Evolutionary conservation across 2,797 vertebrate species (phyloP).

Genomic region (Poliocrania exsul): DNA sequence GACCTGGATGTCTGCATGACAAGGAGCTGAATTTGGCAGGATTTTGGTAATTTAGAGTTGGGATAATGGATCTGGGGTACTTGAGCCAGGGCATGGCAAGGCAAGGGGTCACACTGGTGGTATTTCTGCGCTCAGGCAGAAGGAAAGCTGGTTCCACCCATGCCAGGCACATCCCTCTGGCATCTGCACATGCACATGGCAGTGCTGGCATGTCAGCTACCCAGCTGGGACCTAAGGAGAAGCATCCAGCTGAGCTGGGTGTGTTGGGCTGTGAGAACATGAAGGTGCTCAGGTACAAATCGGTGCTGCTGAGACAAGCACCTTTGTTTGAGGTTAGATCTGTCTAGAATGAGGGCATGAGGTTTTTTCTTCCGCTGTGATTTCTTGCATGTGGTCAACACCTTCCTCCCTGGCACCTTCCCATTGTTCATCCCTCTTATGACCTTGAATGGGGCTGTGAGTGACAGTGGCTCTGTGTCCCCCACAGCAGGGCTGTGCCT

Average conservation of each 20-base stretch:
- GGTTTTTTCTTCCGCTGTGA: not conserved
- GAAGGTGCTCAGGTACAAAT: rapidly evolving
- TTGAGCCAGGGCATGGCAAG: rapidly evolving
- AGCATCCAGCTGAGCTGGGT: not conserved
- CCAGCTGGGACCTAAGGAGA: not conserved
- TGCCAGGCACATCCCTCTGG: not conserved
- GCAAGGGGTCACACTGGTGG: rapidly evolving
- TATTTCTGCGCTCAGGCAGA: not conserved
- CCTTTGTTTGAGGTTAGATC: not conserved
- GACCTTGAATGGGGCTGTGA: rapidly evolving
- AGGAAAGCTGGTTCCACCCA: not conserved
- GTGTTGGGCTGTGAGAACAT: rapidly evolving
- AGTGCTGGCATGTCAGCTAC: rapidly evolving
- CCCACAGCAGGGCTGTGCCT: constrained; percentile 88
- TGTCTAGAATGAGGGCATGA: rapidly evolving
- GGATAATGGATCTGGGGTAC: not conserved
- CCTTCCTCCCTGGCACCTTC: not conserved
- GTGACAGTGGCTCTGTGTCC: not conserved
- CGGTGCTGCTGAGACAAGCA: rapidly evolving
- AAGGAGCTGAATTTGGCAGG: not conserved
- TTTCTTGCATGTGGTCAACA: rapidly evolving
- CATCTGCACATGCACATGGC: not conserved
- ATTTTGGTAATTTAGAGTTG: not conserved
- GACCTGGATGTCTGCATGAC: rapidly evolving
- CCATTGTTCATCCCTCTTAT: rapidly evolving